Evolutionary conservation across 23 tunicate genomes (phyloP).

Genomic region (Oikopleura dioica): DNA sequence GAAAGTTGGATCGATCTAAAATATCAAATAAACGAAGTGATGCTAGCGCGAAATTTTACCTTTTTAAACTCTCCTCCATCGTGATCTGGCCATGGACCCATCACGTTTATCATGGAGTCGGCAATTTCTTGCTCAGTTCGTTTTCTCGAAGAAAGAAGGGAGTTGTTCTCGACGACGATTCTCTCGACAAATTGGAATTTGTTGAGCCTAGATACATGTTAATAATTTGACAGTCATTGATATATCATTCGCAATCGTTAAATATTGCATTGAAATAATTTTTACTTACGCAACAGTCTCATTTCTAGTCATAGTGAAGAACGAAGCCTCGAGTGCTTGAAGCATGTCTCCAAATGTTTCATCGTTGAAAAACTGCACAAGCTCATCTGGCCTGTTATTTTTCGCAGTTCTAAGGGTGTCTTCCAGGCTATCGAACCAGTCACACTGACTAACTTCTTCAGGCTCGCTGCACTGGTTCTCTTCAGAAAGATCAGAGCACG

Average conservation of each 20-base stretch:
- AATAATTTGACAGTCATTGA: no score
- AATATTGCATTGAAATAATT: no score
- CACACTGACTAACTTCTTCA: background rate
- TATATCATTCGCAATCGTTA: no score
- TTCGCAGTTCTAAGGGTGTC: no score
- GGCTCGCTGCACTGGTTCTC: background rate
- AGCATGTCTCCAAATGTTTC: background rate
- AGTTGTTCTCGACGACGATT: no score
- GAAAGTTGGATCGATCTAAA: background rate
- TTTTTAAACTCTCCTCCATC: slow-evolving; percentile 8
- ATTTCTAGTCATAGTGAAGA: background rate
- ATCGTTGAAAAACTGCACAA: background rate
- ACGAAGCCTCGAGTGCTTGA: background rate
- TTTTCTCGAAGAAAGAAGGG: no score
- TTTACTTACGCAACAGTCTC: no score
- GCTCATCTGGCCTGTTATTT: background rate
- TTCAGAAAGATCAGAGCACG: background rate
- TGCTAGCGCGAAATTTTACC: no score
- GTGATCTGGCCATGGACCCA: slow-evolving; percentile 2
- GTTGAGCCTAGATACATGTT: no score
- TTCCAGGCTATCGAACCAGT: background rate
- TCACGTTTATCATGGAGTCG: background rate
- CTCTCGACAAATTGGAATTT: no score
- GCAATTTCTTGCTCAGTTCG: background rate
- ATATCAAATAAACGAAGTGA: no score